Conservation (phyloP, 2,113 vertebrate genomes). For the Laticauda colubrina region DNA sequence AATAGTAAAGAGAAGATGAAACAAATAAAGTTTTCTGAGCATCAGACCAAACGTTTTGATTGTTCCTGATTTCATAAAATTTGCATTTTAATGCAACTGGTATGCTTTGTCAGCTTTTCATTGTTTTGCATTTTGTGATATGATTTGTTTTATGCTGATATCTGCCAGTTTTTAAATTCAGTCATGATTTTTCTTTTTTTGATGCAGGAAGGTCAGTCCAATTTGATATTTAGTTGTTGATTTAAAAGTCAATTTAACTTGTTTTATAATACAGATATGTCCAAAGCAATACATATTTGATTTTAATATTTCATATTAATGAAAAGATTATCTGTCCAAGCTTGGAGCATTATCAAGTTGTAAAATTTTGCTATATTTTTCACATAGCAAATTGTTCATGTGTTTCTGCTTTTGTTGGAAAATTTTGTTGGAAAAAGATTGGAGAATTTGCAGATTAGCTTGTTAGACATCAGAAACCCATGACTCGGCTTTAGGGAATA, state of each 20-base stretch:
- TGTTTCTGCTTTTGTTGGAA: background rate
- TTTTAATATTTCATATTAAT: background rate
- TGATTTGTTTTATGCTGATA: background rate
- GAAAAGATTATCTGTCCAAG: background rate
- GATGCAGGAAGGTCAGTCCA: background rate
- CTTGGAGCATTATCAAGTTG: background rate
- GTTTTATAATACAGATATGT: background rate
- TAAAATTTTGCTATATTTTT: background rate
- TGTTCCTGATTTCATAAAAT: background rate
- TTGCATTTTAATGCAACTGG: background rate
- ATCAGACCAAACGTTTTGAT: background rate
- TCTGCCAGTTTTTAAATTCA: background rate
- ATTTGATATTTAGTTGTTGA: background rate
- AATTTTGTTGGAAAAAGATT: constrained; percentile 18
- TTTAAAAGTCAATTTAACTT: background rate
- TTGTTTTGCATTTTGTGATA: background rate
- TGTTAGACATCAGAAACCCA: constrained; percentile 67
- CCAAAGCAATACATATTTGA: background rate
- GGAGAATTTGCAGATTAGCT: constrained; percentile 53
- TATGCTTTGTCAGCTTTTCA: background rate
- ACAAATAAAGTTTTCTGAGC: background rate
- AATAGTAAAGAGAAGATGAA: background rate
- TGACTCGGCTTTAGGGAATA: constrained; percentile 73
- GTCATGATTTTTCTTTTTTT: background rate
- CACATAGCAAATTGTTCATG: background rate